Conservation (phyloP, 2,113 vertebrate genomes). For the Castor canadensis region DNA sequence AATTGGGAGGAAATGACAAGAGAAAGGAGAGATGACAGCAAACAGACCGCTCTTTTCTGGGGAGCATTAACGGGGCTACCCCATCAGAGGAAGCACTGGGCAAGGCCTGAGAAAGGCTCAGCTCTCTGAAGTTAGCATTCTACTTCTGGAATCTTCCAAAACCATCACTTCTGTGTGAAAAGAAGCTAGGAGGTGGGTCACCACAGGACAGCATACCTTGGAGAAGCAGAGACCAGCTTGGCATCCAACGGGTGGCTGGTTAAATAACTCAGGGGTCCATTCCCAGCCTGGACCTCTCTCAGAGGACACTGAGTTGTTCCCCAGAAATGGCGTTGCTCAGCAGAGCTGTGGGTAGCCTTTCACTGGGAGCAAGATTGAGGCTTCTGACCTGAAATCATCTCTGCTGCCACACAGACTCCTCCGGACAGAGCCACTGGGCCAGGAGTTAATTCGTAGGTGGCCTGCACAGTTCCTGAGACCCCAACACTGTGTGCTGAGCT, state of each 20-base stretch:
- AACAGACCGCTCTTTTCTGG: too few species aligned
- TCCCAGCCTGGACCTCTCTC: too few species aligned
- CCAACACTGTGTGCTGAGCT: neutral
- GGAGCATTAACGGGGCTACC: fast-evolving
- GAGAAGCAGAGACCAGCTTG: too few species aligned
- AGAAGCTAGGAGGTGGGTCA: neutral
- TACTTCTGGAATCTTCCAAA: neutral
- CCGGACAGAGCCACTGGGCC: fast-evolving
- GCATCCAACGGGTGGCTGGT: too few species aligned
- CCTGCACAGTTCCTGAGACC: neutral
- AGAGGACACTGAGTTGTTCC: too few species aligned
- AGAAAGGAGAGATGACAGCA: too few species aligned
- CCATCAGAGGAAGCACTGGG: neutral
- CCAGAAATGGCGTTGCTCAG: too few species aligned
- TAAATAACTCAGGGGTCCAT: too few species aligned
- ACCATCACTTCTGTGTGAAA: neutral
- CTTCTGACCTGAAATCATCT: fast-evolving
- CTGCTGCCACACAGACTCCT: fast-evolving
- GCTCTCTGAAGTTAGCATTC: neutral
- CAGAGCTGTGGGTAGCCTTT: too few species aligned
- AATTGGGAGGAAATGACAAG: fast-evolving
- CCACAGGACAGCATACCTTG: neutral
- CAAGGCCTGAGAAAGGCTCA: neutral
- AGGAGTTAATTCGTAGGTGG: fast-evolving
- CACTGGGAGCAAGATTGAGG: too few species aligned